Base-by-base conservation (phyloP, 2,797 vertebrate species). In the Melanotaenia nigrans region DNA sequence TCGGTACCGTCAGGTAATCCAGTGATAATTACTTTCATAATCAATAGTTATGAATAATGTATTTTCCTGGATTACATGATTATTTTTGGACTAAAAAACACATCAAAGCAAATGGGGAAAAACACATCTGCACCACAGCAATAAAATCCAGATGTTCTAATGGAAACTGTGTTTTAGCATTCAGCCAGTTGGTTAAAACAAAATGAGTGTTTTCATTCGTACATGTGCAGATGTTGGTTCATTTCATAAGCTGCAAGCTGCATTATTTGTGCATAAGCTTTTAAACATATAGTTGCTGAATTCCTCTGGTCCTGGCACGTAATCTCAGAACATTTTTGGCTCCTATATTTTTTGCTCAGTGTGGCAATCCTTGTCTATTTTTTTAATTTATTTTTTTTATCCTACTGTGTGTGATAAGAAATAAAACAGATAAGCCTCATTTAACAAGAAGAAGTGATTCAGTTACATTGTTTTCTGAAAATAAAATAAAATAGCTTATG, bases 1-100 rank as follows among this genome's bases (percentile, higher is more conserved):
- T 95, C 1, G 96, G 96, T 68, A 96, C 94, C 36, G 82, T 96
- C 89, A 95, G 95, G 96, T 95, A 93, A 86, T 82, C 47, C 28
- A 35, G 30, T 60, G 32, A 73, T 71, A 55, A 68, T 14, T 63
- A 36, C 58, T 66, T 78, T 32, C 58, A n/a, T 69, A 54, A 71
- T 38, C 28, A 32, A 66, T 64, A 58, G 49, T n/a, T 70, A 5
- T 30, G 36, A 12, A 7, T 63, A 11, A 10, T 62, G 56, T 35
- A 61, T 72, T 58, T 5, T 58, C 64, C 33, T 8, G 14, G 2
- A 8, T 60, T 28, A 28, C 18, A 65, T 38, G 65, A 28, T 30
- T 12, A 0, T 20, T 73, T 66, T 70, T 30, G 25, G 22, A 49
- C 24, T 13, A 25, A 63, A 59, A 66, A 42, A 49, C 28, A 28